Evolutionary conservation across 2,797 vertebrate genomes (phyloP), one percentile per base, ranked within the genome.

Genomic region (Thaleichthys pacificus): DNA sequence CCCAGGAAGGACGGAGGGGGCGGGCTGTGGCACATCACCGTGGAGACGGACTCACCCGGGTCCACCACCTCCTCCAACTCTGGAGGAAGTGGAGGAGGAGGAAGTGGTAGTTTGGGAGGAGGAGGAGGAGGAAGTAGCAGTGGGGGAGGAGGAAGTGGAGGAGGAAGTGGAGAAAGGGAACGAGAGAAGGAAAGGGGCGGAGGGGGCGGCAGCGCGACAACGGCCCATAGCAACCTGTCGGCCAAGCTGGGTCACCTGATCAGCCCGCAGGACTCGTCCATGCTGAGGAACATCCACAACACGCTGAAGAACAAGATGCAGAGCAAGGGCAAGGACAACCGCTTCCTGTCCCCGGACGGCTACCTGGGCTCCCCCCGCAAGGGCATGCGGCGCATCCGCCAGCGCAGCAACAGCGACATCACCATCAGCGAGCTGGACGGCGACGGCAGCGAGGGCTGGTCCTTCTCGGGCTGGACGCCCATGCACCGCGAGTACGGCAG

Each of bases 401-500:
- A 99, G 79, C 94, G 98, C 73, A 99, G 97, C 90, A 99, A 99
- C 92, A 99, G 97, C 0, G 97, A 99, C 56, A 98, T 99, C 83
- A 99, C 97, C 61, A 96, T 99, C 81, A 98, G 97, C 83, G 98
- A 99, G 81, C 93, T 99, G 79, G 98, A 99, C 19, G 94, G 92
- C 38, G 97, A 98, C 38, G 95, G 96, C 73, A 91, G 96, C 22
- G 97, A 98, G 87, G 96, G 97, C 87, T 99, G 97, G 94, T 95
- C 96, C 72, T 98, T 97, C 72, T 96, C 97, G 3, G 96, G 96
- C 0, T 98, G 98, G 88, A 95, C 96, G 0, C 96, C 97, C 32
- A 93, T 99, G 87, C 97, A 99, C 85, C 95, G 97, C 14, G 98
- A 99, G 76, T 99, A 99, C 24, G 98, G 98, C 71, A 99, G 98